Base-by-base conservation (phyloP, 2,797 vertebrate species). In the Myripristis murdjan region DNA sequence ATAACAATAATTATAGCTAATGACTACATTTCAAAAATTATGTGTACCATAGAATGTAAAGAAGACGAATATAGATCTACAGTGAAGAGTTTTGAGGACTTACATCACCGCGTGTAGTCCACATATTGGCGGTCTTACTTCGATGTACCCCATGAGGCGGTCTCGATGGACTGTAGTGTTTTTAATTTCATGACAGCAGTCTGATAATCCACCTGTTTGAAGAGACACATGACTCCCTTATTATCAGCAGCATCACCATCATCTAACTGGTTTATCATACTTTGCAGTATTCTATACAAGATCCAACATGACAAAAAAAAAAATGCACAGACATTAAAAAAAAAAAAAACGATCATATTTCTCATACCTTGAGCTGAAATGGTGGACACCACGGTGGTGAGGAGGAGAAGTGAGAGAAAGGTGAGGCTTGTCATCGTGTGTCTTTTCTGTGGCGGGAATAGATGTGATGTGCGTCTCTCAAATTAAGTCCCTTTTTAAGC, bases 21-120 rank as follows among this genome's bases (percentile, higher is more conserved):
- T 24, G 24, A 23, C 23, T 24, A 3, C 23, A 24, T 24, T 24
- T 24, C 23, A 24, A n/a, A n/a, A n/a, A n/a, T n/a, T n/a, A n/a
- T n/a, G n/a, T n/a, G n/a, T n/a, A n/a, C n/a, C n/a, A n/a, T n/a
- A n/a, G n/a, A n/a, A n/a, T n/a, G n/a, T n/a, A n/a, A n/a, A n/a
- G n/a, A n/a, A n/a, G n/a, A n/a, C n/a, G n/a, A n/a, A n/a, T n/a
- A n/a, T n/a, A n/a, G n/a, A n/a, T n/a, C 48, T 2, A 4, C 0
- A 11, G 1, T 37, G 22, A 55, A 44, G 18, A 1, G 2, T 18
- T 26, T 22, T 18, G 11, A 2, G 52, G 5, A 90, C 93, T 91
- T 83, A 95, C 93, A 90, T 86, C 15, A 94, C 85, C 68, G 76
- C 91, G 0, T 46, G 0, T 9, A 87, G 2, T 6, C n/a, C 1